Percentiles rank a stretch among this genome's conserved stretches.
phyloP scores from a whole-genome alignment of 2,888 invertebrate genomes.

The Tetranychus piercei region DNA sequence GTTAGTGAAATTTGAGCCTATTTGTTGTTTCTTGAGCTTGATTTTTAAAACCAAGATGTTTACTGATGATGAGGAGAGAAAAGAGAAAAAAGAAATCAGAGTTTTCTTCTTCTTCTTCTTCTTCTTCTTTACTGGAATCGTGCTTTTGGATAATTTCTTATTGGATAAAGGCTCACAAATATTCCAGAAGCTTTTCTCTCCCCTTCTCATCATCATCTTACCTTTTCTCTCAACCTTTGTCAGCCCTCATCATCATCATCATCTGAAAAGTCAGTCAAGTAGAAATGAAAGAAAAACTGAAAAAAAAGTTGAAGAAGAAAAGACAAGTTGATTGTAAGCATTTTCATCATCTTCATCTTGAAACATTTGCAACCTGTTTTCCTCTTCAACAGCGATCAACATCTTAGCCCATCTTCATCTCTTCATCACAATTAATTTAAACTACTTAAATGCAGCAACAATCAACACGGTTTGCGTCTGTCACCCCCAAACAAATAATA shows the following conservation, averaged over 20 bases:
- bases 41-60: background rate
- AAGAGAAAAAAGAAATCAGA: background rate
- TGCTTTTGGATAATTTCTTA: background rate
- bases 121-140: background rate
- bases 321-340: background rate
- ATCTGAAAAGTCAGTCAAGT: background rate
- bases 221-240: background rate
- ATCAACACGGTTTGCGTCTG: background rate
- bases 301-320: background rate
- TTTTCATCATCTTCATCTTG: background rate
- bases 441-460: background rate
- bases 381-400: background rate
- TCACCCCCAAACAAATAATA: background rate
- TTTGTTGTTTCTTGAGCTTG: background rate
- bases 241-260: background rate
- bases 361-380: constrained; percentile 1
- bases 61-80: background rate
- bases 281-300: background rate
- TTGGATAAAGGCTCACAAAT: background rate
- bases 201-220: background rate
- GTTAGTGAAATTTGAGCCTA: background rate
- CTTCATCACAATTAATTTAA: constrained; percentile 1
- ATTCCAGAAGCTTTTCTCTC: background rate
- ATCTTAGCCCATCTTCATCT: background rate
- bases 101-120: background rate